Conservation (phyloP, 2,113 vertebrate species). For the Erinaceus europaeus region DNA sequence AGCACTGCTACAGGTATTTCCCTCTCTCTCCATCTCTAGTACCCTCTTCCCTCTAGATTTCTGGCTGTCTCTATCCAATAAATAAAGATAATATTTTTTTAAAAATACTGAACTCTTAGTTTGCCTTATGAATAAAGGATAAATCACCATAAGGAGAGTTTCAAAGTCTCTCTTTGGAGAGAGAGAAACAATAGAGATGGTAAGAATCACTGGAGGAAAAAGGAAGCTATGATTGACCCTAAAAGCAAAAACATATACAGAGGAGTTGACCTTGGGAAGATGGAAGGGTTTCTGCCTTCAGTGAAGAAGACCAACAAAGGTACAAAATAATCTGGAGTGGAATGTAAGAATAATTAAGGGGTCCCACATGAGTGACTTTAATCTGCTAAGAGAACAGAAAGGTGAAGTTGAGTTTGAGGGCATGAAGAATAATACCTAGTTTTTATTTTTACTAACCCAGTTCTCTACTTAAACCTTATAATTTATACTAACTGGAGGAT, state of each 20-base stretch:
- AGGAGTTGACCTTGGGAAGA: not conserved
- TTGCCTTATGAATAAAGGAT: not conserved
- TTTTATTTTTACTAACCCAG: not conserved
- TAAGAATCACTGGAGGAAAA: not conserved
- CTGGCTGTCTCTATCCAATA: too few species aligned
- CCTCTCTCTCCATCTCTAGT: too few species aligned
- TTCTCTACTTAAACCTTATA: not conserved
- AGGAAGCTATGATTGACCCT: not conserved
- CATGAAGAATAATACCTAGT: not conserved
- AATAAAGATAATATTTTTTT: too few species aligned
- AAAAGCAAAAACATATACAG: not conserved
- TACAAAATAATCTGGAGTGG: not conserved
- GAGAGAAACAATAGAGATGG: not conserved
- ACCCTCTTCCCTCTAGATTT: too few species aligned
- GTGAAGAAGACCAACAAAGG: too few species aligned
- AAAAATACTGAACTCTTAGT: not conserved
- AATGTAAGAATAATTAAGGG: not conserved
- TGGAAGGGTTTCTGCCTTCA: too few species aligned
- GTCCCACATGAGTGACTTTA: not conserved
- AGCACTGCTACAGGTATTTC: too few species aligned
- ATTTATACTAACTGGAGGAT: not conserved
- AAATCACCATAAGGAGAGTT: not conserved
- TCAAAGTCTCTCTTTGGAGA: not conserved
- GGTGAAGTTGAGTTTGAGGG: not conserved
- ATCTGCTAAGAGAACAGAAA: not conserved